Evolutionary conservation across 2,888 invertebrate species (phyloP), one percentile per base, ranked within the genome.

Genomic region (Sminthurides aquaticus): DNA sequence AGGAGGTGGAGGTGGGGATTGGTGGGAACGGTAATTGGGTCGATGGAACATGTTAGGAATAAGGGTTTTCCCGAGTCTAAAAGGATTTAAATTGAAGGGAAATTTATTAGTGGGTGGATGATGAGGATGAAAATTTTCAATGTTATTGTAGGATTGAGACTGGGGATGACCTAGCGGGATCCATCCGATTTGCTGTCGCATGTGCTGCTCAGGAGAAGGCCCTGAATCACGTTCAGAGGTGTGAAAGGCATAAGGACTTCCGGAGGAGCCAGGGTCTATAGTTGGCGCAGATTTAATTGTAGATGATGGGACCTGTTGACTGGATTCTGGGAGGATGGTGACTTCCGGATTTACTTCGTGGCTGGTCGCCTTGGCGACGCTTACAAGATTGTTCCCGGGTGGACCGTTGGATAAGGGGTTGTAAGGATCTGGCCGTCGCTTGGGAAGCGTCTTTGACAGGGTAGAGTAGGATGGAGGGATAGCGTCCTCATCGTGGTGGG

Each of bases 391-490:
- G 2, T 26, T n/a, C 8, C 15, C 1, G 15, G 3, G 5, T 28
- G 29, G 52, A 22, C 43, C 15, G 43, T 34, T 34, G 43, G 43
- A 11, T 15, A 5, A 34, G 43, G 43, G 43, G 15, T 34, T 34
- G 15, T 34, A 34, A 11, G 24, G 43, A n/a, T 26, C 29, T 27
- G 26, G 27, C 22, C n/a, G 57, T 11, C 57, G 20, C 43, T 58
- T 29, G 18, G 60, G 60, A 15, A 58, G n/a, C 11, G 63, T 55
- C 48, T 64, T 63, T 20, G 28, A 26, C 20, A 63, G 24, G 18
- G 71, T 71, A 1, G 72, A 71, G 25, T 68, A 71, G 8, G 62
- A 43, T 1, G 62, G 65, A 11, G 60, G 60, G 43, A 34, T 22
- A 18, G 34, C 5, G 20, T 58, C 57, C 3, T 11, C 55, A 20